Percentiles rank a stretch among this genome's conserved stretches.
phyloP scores from a whole-genome alignment of 2,888 invertebrate species.

The Phengaris arion region DNA sequence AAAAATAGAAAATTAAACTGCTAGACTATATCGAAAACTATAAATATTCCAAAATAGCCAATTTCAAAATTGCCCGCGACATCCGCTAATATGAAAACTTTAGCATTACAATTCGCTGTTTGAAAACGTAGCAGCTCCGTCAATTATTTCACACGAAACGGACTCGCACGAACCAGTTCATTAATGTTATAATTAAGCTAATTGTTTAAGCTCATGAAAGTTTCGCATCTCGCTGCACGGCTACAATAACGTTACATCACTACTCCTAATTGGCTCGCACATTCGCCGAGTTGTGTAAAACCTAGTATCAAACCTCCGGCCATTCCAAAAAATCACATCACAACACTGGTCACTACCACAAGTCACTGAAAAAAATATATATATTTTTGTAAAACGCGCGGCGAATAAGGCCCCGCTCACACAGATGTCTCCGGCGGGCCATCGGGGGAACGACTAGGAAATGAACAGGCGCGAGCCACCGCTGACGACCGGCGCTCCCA shows the following conservation, averaged over 20 bases:
- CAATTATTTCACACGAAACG: constrained; percentile 31
- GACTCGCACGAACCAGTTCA: constrained; percentile 40
- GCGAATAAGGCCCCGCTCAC: constrained; percentile 75
- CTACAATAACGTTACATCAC: constrained; percentile 46
- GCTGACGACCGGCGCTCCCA: constrained; percentile 50
- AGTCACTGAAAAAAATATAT: constrained; percentile 42
- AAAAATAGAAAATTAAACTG: no score
- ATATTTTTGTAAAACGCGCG: constrained; percentile 60
- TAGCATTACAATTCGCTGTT: background rate
- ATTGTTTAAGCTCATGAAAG: constrained; percentile 39
- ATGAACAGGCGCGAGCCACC: constrained; percentile 57
- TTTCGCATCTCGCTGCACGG: constrained; percentile 34
- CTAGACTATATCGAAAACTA: background rate
- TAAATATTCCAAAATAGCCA: background rate
- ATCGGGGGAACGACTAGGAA: constrained; percentile 76
- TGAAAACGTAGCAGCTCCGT: background rate
- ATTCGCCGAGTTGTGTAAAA: constrained; percentile 44
- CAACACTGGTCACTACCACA: constrained; percentile 45
- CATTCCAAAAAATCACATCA: constrained; percentile 45
- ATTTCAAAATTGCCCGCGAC: background rate
- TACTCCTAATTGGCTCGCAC: constrained; percentile 36
- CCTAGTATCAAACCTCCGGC: constrained; percentile 43
- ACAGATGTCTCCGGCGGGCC: constrained; percentile 75
- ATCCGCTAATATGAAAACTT: constrained; percentile 12
- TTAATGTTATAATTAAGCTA: constrained; percentile 40